phyloP scores from a whole-genome alignment of 1,140 invertebrate genomes.

The Sipha flava region DNA sequence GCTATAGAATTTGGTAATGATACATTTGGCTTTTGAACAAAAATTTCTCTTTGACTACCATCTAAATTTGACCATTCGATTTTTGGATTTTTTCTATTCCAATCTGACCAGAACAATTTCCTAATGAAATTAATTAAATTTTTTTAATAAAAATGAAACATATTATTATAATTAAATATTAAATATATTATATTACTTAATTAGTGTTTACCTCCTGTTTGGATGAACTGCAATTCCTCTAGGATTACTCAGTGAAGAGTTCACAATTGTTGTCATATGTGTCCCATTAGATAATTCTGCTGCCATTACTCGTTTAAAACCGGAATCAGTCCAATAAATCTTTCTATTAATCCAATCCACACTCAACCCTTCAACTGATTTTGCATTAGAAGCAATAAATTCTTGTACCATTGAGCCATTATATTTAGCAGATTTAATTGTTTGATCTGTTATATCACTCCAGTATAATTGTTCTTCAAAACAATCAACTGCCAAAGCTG shows the following conservation, averaged over 20 bases:
- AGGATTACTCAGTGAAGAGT: conserved; percentile 52
- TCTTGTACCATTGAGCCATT: conserved; percentile 51
- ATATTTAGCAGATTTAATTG: conserved; percentile 62
- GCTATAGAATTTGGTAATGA: conserved; percentile 72
- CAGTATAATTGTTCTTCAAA: conserved; percentile 73
- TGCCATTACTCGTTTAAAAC: conserved; percentile 70
- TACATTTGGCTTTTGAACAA: conserved; percentile 53
- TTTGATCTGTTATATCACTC: conserved; percentile 73
- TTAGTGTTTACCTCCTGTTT: conserved; percentile 41
- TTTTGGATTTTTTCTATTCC: conserved; percentile 83
- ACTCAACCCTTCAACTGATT: conserved; percentile 84
- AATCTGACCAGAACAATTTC: conserved; percentile 95
- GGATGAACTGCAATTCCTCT: conserved; percentile 92
- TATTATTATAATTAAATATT: neutral
- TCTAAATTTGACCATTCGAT: conserved; percentile 92
- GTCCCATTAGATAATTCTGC: conserved; percentile 78
- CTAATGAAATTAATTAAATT: conserved; percentile 47
- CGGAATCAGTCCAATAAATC: conserved; percentile 94
- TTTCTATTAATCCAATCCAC: conserved; percentile 87
- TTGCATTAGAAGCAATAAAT: conserved; percentile 53
- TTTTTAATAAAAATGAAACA: neutral
- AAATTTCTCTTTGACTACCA: conserved; percentile 68
- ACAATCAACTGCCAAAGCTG: conserved; percentile 83
- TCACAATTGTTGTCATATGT: conserved; percentile 63
- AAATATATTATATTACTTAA: neutral